Evolutionary conservation across 2,797 vertebrate genomes (phyloP).

Genomic region (Danio albolineatus): DNA sequence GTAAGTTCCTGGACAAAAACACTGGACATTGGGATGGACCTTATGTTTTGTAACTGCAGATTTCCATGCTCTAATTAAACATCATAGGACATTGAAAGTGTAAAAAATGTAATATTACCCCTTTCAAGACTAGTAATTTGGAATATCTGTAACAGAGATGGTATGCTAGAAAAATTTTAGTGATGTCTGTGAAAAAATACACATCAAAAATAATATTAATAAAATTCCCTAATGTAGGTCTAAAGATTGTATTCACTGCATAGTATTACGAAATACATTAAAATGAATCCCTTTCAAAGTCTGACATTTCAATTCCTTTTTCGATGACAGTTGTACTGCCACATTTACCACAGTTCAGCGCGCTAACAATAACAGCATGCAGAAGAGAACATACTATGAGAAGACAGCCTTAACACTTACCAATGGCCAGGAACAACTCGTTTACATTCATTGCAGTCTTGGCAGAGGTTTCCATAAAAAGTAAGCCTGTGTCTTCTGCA

Average conservation of each 20-base stretch:
- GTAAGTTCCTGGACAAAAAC: too few relatives aligned
- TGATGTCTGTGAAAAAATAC: background rate
- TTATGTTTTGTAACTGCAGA: too few relatives aligned
- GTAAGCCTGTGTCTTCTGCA: conserved; percentile 84
- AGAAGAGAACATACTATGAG: background rate
- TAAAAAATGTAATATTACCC: too few relatives aligned
- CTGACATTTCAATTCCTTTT: background rate
- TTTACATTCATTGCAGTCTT: conserved; percentile 90
- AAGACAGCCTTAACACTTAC: conserved; percentile 67
- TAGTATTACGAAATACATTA: background rate
- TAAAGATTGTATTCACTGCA: background rate
- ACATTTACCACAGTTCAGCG: background rate
- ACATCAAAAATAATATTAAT: background rate
- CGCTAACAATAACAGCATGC: background rate
- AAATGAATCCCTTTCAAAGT: background rate
- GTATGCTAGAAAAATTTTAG: background rate
- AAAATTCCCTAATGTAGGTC: background rate
- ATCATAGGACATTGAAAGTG: too few relatives aligned
- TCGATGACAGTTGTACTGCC: background rate
- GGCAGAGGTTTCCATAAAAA: conserved; percentile 89
- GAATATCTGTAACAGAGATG: background rate
- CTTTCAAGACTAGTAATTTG: background rate
- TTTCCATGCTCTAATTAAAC: too few relatives aligned
- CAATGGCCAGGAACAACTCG: conserved; percentile 87
- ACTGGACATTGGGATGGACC: too few relatives aligned